Evolutionary conservation across 2,888 invertebrate species (phyloP).

Genomic region (Eugnorisma glareosa): DNA sequence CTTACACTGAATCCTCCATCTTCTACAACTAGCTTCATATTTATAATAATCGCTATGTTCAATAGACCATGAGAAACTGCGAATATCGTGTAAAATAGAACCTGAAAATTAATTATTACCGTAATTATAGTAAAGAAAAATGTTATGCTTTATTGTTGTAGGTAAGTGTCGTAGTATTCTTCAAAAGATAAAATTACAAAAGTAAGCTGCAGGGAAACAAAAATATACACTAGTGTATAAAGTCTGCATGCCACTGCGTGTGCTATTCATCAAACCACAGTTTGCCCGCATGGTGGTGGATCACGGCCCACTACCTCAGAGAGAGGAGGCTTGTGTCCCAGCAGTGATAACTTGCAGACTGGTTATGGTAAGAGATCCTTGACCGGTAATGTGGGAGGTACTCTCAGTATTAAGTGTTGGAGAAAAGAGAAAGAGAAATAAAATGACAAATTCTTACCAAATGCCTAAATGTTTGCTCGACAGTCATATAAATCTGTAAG

Average conservation of each 20-base stretch:
- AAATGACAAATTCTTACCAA: slow-evolving; percentile 13
- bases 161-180: not conserved
- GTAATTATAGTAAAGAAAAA: too few relatives aligned
- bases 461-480: not conserved
- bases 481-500: slow-evolving; percentile 13
- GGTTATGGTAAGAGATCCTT: not conserved
- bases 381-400: too few relatives aligned
- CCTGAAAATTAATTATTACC: slow-evolving; percentile 24
- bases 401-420: too few relatives aligned
- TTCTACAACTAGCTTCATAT: not conserved
- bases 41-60: slow-evolving; percentile 26
- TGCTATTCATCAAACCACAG: not conserved
- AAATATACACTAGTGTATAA: not conserved
- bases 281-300: not conserved
- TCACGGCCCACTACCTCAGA: not conserved
- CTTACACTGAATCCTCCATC: not conserved
- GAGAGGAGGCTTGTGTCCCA: not conserved
- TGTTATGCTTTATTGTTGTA: too few relatives aligned
- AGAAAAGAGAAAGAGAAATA: not conserved
- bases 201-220: not conserved
- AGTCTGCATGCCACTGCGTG: not conserved
- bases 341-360: not conserved
- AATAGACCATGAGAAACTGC: slow-evolving; percentile 34
- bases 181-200: not conserved
- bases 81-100: slow-evolving; percentile 31